Conservation (phyloP, 2,113 vertebrate genomes). For the Irena cyanogastra region DNA sequence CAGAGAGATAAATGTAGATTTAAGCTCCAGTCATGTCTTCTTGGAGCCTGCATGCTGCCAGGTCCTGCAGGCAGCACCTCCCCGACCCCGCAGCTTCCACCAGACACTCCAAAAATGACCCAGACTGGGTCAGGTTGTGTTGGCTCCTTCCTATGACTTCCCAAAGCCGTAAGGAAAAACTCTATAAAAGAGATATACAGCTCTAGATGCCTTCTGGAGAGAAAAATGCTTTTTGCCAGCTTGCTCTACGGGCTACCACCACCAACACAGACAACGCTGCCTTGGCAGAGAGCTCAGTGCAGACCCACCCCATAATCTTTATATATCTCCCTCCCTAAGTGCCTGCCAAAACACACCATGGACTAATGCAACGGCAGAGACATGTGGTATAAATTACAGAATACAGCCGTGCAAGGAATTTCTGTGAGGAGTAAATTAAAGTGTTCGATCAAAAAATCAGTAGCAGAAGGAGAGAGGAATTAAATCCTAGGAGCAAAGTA, state of each 20-base stretch:
- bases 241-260: conserved; percentile 1
- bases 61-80: neutral
- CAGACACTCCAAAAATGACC: neutral
- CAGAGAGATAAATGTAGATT: conserved; percentile 27
- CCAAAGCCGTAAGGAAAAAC: neutral
- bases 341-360: conserved; percentile 32
- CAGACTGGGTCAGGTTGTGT: neutral
- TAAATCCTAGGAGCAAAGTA: conserved; percentile 15
- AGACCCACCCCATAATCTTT: conserved; percentile 38
- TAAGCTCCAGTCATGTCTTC: neutral
- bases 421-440: conserved; percentile 61
- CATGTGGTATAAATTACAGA: conserved; percentile 43
- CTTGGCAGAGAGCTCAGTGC: neutral
- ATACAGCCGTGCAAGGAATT: neutral
- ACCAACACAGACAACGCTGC: neutral
- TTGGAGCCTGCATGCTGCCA: neutral
- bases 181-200: neutral
- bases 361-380: neutral
- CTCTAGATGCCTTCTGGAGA: neutral
- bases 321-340: conserved; percentile 23
- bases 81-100: rapidly evolving
- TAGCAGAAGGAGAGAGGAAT: conserved; percentile 44
- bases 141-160: neutral
- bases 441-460: conserved; percentile 28
- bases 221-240: neutral